Conservation (phyloP, 2,797 vertebrate species). For the Sciurus carolinensis region DNA sequence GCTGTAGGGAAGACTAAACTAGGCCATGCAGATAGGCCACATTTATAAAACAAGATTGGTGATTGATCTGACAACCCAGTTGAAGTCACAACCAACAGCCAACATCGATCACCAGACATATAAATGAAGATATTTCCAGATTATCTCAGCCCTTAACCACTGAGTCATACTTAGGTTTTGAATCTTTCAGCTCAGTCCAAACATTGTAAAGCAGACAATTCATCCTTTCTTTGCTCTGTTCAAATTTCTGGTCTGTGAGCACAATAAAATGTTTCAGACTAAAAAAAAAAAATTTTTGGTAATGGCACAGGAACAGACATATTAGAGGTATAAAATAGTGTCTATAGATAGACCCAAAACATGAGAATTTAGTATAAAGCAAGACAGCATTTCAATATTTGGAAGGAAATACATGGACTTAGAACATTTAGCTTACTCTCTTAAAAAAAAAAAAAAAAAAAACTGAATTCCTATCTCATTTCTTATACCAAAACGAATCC, state of each 20-base stretch:
- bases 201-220: neutral
- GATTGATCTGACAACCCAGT: neutral
- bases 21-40: neutral
- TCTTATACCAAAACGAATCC: constrained; percentile 54
- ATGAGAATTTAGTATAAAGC: neutral
- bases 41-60: neutral
- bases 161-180: neutral
- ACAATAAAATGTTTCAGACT: neutral
- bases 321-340: constrained; percentile 5
- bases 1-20: neutral
- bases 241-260: neutral
- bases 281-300: neutral
- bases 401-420: neutral
- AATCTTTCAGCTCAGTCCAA: neutral
- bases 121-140: neutral
- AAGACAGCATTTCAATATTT: constrained; percentile 15
- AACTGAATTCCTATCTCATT: constrained; percentile 1
- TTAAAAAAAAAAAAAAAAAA: constrained; percentile 14
- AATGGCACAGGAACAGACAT: neutral
- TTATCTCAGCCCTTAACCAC: neutral
- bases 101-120: neutral
- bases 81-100: neutral
- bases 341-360: neutral
- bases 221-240: neutral
- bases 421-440: neutral